Base-by-base conservation (phyloP, 2,113 vertebrate species). In the Bothrops jararaca region DNA sequence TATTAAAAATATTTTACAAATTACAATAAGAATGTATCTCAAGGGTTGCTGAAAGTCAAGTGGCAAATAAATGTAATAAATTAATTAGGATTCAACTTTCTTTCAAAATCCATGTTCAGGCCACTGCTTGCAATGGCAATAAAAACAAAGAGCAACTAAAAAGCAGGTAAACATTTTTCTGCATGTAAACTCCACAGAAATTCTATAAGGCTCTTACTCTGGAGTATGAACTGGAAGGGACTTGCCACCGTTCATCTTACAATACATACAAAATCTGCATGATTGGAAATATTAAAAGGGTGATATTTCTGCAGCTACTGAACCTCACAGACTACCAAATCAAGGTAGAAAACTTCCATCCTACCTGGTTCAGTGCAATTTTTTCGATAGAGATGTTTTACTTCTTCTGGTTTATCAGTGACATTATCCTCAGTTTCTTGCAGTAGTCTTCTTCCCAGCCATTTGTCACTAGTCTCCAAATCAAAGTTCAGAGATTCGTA, bases 311-410 rank as follows among this genome's bases (percentile, higher is more conserved):
- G 2, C 0, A 85, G 60, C 39, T 86, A n/a, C 12, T 7, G n/a
- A 90, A 60, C 80, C 24, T 34, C 58, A 7, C 18, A 26, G 54
- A 26, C 7, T 56, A 58, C 88, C 80, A 89, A 90, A 85, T 18
- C 6, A 50, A 4, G 1, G 29, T 91, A 85, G 11, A 13, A 42
- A 0, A 48, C 53, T n/a, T 3, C 4, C 5, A 7, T 89, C 95
- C 96, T 98, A 99, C 99, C 99, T 98, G 99, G 99, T 26, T 98
- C 98, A 1, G 99, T 99, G 97, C 99, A 99, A 96, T 99, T 99
- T 93, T 98, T 99, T 94, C 94, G 64, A 1, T 93, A 96, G 0
- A 58, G 92, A 42, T 96, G 95, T 15, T 95, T 97, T 0, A 58
- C 74, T 0, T 96, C 94, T 95, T 96, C 97, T 0, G 97, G 97